These are phyloP conservation scores for Copidosoma aretas DNA, from an alignment of 2,888 invertebrate genomes.

Conservation along the genomic window DNA sequence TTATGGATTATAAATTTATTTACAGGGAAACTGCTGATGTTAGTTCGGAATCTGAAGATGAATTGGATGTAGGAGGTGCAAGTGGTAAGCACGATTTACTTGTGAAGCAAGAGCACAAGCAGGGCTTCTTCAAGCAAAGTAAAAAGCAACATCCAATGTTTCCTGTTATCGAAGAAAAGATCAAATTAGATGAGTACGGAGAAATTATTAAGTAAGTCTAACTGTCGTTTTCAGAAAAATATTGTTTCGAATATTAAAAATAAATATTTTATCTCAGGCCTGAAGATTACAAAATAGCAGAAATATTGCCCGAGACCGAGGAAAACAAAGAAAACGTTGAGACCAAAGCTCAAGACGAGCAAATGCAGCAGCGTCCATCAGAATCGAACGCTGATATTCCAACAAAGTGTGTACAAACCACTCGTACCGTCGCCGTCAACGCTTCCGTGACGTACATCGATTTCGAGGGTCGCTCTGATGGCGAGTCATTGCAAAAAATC, in stretches of 20 bases:
- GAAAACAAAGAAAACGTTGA: conserved; percentile 74
- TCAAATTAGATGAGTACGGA: conserved; percentile 94
- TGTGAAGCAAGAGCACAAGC: conserved; percentile 76
- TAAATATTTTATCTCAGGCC: conserved; percentile 64
- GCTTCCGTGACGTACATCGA: conserved; percentile 94
- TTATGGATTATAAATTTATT: conserved; percentile 4
- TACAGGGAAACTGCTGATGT: conserved; percentile 73
- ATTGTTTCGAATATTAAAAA: not conserved
- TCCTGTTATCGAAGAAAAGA: conserved; percentile 90
- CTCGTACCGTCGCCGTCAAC: conserved; percentile 78
- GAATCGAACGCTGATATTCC: conserved; percentile 76
- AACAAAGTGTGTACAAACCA: conserved; percentile 83
- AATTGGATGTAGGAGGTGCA: conserved; percentile 79
- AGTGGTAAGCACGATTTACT: conserved; percentile 88
- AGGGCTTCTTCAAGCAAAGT: conserved; percentile 84
- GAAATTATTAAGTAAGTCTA: conserved; percentile 79
- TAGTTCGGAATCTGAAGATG: conserved; percentile 84
- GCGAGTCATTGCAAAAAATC: conserved; percentile 78
- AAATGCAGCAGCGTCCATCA: conserved; percentile 56
- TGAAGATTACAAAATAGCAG: conserved; percentile 88
- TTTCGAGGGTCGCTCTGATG: conserved; percentile 92
- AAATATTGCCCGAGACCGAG: conserved; percentile 71
- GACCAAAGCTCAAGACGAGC: conserved; percentile 70
- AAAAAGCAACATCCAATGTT: conserved; percentile 97
- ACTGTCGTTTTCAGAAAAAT: not conserved